A percentile compares a stretch with the other conserved stretches of the same genome.
Conservation (phyloP, 2,113 vertebrate genomes). For the Onychorhynchus coronatus region DNA sequence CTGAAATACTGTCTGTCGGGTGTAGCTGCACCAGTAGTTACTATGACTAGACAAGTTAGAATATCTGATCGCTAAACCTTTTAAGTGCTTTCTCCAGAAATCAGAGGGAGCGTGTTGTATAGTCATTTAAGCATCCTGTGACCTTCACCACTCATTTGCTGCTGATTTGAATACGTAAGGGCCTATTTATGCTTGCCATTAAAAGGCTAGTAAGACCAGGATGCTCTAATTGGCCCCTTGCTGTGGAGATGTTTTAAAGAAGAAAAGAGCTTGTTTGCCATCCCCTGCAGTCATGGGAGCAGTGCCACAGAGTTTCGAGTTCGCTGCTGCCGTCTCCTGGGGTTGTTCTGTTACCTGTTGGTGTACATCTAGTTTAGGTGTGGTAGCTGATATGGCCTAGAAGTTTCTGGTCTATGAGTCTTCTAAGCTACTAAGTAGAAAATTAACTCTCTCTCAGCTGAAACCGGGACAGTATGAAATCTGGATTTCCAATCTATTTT, state of each 20-base stretch:
- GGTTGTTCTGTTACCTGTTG: not conserved
- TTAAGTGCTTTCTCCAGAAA: not conserved
- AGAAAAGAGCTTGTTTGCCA: not conserved
- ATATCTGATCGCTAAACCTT: not conserved
- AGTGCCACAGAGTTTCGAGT: not conserved
- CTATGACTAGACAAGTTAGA: not conserved
- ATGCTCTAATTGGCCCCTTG: conserved; percentile 39
- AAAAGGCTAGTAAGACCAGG: conserved; percentile 25
- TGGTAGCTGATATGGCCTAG: not conserved
- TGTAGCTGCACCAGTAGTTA: not conserved
- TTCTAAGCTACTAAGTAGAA: not conserved
- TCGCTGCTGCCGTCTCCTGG: not conserved
- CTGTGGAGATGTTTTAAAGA: conserved; percentile 16
- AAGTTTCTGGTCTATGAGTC: not conserved
- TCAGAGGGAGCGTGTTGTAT: not conserved
- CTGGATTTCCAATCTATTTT: not conserved
- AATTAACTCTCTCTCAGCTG: not conserved
- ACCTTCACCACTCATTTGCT: conserved; percentile 26
- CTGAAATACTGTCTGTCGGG: not conserved
- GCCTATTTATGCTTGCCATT: conserved; percentile 32
- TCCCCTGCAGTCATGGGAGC: not conserved
- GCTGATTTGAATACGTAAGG: conserved; percentile 15
- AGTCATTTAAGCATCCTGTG: conserved; percentile 20
- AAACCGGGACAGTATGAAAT: not conserved
- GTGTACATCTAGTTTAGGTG: fast-evolving